Evolutionary conservation across 2,797 vertebrate species (phyloP).

Genomic region (Bradypodion pumilum): DNA sequence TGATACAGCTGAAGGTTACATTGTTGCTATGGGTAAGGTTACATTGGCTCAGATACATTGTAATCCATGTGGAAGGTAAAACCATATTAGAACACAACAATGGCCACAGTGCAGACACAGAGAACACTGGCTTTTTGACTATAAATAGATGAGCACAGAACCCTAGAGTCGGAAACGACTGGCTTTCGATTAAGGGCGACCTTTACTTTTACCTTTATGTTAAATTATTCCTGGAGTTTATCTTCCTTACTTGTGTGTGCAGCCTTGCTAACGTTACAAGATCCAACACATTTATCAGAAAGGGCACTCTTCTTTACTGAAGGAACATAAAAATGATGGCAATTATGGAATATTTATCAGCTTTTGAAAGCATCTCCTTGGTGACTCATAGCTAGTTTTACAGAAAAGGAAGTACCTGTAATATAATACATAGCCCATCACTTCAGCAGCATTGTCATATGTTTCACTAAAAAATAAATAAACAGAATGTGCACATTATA

Average conservation of each 20-base stretch:
- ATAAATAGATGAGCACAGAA: no score
- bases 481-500: background rate
- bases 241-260: background rate
- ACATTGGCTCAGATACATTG: no score
- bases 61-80: no score
- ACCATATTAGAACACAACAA: no score
- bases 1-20: no score
- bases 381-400: background rate
- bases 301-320: slow-evolving; percentile 3
- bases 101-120: no score
- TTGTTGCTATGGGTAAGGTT: no score
- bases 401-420: background rate
- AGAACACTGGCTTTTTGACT: no score
- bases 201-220: no score
- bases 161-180: no score
- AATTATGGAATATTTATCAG: slow-evolving; percentile 9
- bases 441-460: background rate
- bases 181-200: no score
- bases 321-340: background rate
- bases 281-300: slow-evolving; percentile 6
- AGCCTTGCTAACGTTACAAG: background rate
- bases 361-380: slow-evolving; percentile 9
- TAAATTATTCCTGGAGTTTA: slow-evolving; percentile 1
- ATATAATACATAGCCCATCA: background rate
- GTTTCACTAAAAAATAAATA: background rate